Percentiles rank a stretch among this genome's conserved stretches.
These are phyloP conservation scores for Monoplex corrugatus DNA, from an alignment of 2,888 invertebrate genomes.

Conservation along the genomic window DNA sequence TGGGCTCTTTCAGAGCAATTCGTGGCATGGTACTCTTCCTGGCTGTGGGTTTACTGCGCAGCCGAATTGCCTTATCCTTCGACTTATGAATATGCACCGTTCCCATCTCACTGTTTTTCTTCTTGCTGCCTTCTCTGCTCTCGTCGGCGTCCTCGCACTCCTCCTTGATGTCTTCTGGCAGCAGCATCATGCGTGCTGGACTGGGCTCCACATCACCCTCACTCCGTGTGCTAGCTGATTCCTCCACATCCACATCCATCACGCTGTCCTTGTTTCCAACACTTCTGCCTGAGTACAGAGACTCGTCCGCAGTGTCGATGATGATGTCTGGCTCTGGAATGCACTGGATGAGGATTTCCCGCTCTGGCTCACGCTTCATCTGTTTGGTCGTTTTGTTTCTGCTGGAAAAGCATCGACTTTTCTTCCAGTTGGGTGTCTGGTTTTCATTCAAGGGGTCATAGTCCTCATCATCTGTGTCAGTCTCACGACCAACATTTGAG, in stretches of 20 bases:
- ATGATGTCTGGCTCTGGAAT: constrained; percentile 42
- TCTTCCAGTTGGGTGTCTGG: not conserved
- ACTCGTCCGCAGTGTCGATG: constrained; percentile 44
- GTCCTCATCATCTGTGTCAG: constrained; percentile 2
- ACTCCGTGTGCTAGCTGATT: not conserved
- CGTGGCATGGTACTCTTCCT: constrained; percentile 72
- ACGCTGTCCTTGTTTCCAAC: not conserved
- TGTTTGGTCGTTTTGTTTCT: not conserved
- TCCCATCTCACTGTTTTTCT: not conserved
- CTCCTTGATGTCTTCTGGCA: constrained; percentile 37
- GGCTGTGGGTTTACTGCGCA: constrained; percentile 63
- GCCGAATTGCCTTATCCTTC: not conserved
- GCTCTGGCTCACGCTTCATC: not conserved
- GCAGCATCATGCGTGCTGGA: constrained; percentile 27
- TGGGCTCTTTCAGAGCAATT: constrained; percentile 22
- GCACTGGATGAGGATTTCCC: constrained; percentile 37
- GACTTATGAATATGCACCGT: constrained; percentile 31
- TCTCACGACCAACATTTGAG: not conserved
- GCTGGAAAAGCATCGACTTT: not conserved
- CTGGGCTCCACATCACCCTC: not conserved
- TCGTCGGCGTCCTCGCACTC: not conserved
- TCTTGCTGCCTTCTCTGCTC: not conserved
- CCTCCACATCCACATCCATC: not conserved
- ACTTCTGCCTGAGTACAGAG: not conserved
- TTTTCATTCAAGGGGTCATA: constrained; percentile 12